These are phyloP conservation scores for Sinelater perroti DNA, from an alignment of 2,888 invertebrate genomes.

Conservation along the genomic window DNA sequence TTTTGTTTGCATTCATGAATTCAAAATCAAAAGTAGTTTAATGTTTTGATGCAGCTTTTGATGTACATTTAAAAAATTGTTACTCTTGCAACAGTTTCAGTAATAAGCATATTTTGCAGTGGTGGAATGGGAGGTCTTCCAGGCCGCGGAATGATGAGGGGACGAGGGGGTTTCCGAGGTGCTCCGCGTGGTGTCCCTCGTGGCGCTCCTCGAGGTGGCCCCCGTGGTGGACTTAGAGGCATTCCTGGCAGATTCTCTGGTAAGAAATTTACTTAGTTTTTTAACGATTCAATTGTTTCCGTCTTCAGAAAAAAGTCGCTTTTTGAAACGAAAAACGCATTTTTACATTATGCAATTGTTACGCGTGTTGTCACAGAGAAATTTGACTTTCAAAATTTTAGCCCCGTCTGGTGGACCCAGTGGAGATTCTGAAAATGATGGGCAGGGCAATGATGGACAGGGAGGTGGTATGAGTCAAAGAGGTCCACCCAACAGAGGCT, in stretches of 20 bases:
- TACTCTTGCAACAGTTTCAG: too few relatives aligned
- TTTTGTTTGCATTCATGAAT: too few relatives aligned
- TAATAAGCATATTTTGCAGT: conserved; percentile 15
- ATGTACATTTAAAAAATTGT: too few relatives aligned
- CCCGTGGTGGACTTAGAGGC: conserved; percentile 33
- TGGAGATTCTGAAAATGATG: conserved; percentile 31
- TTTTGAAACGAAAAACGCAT: too few relatives aligned
- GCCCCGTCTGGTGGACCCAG: conserved; percentile 10
- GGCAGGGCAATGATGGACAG: conserved; percentile 40
- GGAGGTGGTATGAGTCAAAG: conserved; percentile 33
- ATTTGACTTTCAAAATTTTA: too few relatives aligned
- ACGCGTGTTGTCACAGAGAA: too few relatives aligned
- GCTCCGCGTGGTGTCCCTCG: conserved; percentile 42
- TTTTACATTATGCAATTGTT: too few relatives aligned
- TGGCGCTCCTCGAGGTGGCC: conserved; percentile 39
- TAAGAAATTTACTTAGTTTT: background rate
- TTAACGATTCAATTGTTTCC: too few relatives aligned
- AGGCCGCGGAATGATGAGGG: conserved; percentile 32
- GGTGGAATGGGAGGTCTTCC: conserved; percentile 32
- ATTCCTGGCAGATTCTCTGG: conserved; percentile 33
- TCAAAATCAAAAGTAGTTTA: too few relatives aligned
- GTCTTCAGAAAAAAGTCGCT: background rate
- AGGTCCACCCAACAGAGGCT: conserved; percentile 24
- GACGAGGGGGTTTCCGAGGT: conserved; percentile 41
- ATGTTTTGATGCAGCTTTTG: too few relatives aligned